Conservation (phyloP, 2,113 vertebrate species). For the Ploceus nigricollis region DNA sequence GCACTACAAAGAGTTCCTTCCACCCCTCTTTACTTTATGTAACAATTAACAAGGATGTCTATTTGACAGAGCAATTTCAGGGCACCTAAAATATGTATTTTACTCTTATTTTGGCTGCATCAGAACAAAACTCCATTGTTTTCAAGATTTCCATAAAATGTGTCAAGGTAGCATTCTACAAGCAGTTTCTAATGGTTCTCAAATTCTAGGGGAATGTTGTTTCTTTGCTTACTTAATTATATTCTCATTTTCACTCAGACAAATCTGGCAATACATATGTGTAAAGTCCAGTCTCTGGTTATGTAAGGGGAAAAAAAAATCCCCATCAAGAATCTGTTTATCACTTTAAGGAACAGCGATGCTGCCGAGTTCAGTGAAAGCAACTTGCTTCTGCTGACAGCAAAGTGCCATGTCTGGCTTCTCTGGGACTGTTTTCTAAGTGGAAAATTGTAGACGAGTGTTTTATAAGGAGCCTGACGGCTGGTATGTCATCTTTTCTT, state of each 20-base stretch:
- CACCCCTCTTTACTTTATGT: not conserved
- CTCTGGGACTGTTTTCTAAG: not conserved
- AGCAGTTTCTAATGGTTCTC: not conserved
- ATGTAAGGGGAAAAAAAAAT: not conserved
- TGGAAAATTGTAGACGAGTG: not conserved
- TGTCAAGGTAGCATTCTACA: not conserved
- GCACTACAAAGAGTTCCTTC: not conserved
- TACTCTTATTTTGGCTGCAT: not conserved
- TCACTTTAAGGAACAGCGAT: not conserved
- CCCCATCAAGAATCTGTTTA: not conserved
- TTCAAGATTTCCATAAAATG: not conserved
- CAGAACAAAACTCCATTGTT: not conserved
- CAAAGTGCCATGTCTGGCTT: not conserved
- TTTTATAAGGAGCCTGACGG: not conserved
- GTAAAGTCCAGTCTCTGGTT: not conserved
- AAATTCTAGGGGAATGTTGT: not conserved
- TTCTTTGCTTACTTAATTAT: not conserved
- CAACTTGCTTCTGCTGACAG: not conserved
- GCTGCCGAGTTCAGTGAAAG: not conserved
- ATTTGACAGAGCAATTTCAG: not conserved
- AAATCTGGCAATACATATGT: not conserved
- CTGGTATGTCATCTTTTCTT: slow-evolving; percentile 2
- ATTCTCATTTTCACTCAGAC: not conserved
- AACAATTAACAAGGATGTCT: not conserved
- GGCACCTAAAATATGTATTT: not conserved